phyloP scores from a whole-genome alignment of 2,888 invertebrate genomes.

The Napeogenes sylphis region DNA sequence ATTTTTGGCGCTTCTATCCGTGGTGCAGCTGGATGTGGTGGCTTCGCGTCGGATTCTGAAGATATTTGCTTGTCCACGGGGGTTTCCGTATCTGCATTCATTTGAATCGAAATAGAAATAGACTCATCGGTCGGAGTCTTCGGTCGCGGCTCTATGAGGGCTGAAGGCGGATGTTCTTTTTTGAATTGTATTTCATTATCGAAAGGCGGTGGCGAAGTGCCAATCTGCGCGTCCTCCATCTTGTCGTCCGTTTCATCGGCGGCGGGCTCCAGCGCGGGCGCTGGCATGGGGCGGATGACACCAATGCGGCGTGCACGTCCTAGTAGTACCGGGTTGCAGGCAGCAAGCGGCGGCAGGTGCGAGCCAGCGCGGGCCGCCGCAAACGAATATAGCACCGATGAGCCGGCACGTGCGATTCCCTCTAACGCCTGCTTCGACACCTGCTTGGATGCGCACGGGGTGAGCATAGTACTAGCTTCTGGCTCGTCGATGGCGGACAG shows the following conservation, averaged over 20 bases:
- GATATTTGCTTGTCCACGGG: slow-evolving; percentile 26
- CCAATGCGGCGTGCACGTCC: slow-evolving; percentile 71
- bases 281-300: slow-evolving; percentile 76
- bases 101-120: slow-evolving; percentile 33
- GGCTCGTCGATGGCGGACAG: slow-evolving; percentile 44
- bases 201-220: slow-evolving; percentile 38
- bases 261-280: slow-evolving; percentile 34
- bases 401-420: slow-evolving; percentile 82
- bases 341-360: slow-evolving; percentile 61
- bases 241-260: slow-evolving; percentile 34
- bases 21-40: slow-evolving; percentile 22
- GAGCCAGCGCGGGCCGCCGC: slow-evolving; percentile 53
- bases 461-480: slow-evolving; percentile 43
- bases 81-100: slow-evolving; percentile 18
- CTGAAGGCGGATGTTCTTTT: slow-evolving; percentile 53
- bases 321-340: slow-evolving; percentile 60
- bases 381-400: slow-evolving; percentile 80
- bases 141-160: slow-evolving; percentile 63
- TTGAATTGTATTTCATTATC: slow-evolving; percentile 37
- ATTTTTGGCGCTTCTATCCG: slow-evolving; percentile 22
- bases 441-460: slow-evolving; percentile 44
- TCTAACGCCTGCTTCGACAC: slow-evolving; percentile 80
- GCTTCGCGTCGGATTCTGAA: slow-evolving; percentile 30
- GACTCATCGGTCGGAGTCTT: slow-evolving; percentile 50
- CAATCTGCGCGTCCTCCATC: slow-evolving; percentile 34